These are phyloP conservation scores for Otus sunia DNA, from an alignment of 2,113 vertebrate genomes.

Conservation along the genomic window DNA sequence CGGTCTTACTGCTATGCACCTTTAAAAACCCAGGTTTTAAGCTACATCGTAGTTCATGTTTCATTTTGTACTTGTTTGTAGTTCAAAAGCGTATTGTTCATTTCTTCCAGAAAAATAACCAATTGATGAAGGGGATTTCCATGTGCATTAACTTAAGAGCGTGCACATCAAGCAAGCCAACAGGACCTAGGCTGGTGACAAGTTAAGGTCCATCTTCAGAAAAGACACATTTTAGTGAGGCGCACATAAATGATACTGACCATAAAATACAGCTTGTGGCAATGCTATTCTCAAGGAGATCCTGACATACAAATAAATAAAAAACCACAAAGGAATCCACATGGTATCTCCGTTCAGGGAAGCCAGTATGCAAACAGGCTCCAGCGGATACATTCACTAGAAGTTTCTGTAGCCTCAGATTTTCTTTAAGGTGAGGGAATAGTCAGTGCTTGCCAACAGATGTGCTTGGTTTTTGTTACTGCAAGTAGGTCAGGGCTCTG, in stretches of 20 bases:
- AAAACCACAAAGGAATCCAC: neutral
- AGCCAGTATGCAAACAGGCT: neutral
- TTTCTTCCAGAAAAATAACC: neutral
- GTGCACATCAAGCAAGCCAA: neutral
- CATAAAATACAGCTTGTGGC: neutral
- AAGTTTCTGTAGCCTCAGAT: neutral
- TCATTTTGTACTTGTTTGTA: neutral
- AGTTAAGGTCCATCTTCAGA: neutral
- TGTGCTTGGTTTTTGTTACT: neutral
- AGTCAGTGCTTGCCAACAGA: neutral
- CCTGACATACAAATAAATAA: neutral
- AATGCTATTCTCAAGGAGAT: neutral
- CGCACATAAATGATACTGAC: neutral
- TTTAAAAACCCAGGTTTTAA: neutral
- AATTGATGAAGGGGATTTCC: neutral
- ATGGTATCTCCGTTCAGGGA: neutral
- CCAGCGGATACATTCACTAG: neutral
- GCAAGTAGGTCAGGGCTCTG: neutral
- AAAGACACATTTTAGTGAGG: neutral
- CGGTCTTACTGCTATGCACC: neutral
- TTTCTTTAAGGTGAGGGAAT: neutral
- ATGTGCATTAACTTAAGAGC: neutral
- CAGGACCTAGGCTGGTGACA: neutral
- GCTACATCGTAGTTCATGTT: neutral
- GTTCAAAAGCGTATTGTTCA: neutral